These are phyloP conservation scores for Melipona bicolor DNA, from an alignment of 2,888 invertebrate species.

Conservation along the genomic window DNA sequence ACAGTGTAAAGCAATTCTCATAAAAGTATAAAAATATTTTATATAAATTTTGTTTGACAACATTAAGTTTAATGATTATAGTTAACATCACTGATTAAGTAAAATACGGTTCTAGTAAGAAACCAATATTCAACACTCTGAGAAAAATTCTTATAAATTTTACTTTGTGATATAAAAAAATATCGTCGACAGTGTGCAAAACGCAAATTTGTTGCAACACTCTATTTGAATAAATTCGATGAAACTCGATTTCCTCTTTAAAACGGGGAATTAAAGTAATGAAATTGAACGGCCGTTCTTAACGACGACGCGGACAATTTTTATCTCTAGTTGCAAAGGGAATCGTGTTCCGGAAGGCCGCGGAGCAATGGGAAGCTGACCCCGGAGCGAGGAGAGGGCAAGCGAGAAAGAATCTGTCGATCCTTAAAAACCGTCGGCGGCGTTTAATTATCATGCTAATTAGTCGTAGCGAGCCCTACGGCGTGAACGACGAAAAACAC, in stretches of 20 bases:
- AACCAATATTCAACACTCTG: neutral
- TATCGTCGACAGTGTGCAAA: neutral
- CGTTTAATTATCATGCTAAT: constrained; percentile 75
- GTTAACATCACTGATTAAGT: too few species aligned
- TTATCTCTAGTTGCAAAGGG: neutral
- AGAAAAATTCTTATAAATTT: neutral
- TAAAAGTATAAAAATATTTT: too few species aligned
- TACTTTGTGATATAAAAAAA: neutral
- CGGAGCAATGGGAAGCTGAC: constrained; percentile 47
- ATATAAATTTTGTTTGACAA: too few species aligned
- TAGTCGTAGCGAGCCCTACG: constrained; percentile 63
- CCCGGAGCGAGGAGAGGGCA: constrained; percentile 17
- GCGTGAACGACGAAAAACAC: constrained; percentile 56
- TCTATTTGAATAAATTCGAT: neutral
- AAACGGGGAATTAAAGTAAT: neutral
- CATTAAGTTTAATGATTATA: too few species aligned
- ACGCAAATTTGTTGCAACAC: neutral
- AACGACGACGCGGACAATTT: constrained; percentile 5
- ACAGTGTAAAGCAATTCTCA: too few species aligned
- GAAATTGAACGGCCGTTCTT: neutral
- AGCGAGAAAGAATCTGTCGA: constrained; percentile 49
- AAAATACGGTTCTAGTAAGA: too few species aligned
- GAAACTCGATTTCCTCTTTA: neutral
- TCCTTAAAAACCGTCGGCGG: constrained; percentile 59
- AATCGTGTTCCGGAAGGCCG: neutral